Conservation (phyloP, 2,888 invertebrate genomes). For the Trachelus stipa region DNA sequence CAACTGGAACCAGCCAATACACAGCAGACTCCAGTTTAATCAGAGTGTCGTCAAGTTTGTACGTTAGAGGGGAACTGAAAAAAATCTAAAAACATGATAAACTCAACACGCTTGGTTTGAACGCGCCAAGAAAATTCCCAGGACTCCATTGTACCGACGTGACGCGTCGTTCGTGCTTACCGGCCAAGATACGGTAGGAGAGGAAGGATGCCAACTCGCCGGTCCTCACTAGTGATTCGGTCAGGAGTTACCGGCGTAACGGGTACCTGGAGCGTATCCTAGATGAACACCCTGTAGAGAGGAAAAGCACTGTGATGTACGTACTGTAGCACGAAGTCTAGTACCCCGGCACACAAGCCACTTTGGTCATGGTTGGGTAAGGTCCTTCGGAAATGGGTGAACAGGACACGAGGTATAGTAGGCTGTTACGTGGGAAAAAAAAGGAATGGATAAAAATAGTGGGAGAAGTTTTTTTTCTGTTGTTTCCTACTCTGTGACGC, state of each 20-base stretch:
- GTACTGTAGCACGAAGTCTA: neutral
- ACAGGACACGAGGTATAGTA: conserved; percentile 53
- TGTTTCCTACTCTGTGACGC: neutral
- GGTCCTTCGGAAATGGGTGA: conserved; percentile 64
- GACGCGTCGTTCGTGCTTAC: neutral
- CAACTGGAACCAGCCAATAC: neutral
- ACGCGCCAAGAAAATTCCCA: neutral
- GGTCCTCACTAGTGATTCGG: neutral
- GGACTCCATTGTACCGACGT: neutral
- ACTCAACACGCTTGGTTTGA: neutral
- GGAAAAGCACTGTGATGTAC: conserved; percentile 1
- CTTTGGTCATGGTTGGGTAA: conserved; percentile 61
- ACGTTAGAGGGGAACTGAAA: neutral
- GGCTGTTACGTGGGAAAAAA: conserved; percentile 53
- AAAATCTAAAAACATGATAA: neutral
- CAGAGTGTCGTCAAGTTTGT: neutral
- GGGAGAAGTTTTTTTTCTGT: neutral
- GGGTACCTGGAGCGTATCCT: neutral
- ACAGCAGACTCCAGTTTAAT: neutral
- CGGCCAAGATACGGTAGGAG: neutral
- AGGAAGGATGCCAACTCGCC: neutral
- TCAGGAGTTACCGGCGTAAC: neutral
- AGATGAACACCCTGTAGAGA: conserved; percentile 4
- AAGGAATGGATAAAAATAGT: conserved; percentile 34
- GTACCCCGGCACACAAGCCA: conserved; percentile 27